Base-by-base conservation (phyloP, 2,888 invertebrate species). In the Dione vanillae region DNA sequence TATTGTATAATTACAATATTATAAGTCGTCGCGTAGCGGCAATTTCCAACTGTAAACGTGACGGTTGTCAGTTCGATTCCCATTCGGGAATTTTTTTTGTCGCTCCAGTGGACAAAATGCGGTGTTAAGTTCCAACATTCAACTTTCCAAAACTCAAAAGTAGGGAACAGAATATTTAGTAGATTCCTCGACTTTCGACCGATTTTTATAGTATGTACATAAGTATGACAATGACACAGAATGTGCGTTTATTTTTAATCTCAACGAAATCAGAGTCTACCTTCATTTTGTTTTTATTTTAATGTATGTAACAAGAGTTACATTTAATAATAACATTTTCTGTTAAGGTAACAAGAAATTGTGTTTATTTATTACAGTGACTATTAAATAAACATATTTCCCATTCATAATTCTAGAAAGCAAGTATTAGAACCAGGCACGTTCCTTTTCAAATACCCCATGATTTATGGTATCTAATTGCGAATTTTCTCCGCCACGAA, bases 1-100 rank as follows among this genome's bases (percentile, higher is more conserved):
- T 68, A 67, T 72, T 73, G 69, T 74, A 67, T 72, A 74, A 72
- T 70, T 68, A 65, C 58, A 67, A 72, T 64, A 58, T 68, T 52
- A 72, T 70, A 58, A 64, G 70, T 27, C 5, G 27, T 27, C 2
- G 27, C 27, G 27, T 5, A 27, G 27, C 27, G 27, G 27, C 27
- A 27, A 5, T 5, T 2, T 27, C 27, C 5, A 5, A 27, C 27
- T 27, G 27, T 27, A 27, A 27, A 27, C 5, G 5, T n/a, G 27
- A 27, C 5, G 27, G 27, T 2, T 27, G 2, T 27, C 2, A 27
- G 27, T 27, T 27, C 27, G 27, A 27, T 27, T 27, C 27, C 27
- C 27, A 27, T 5, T 27, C 27, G 27, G 27, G 27, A 27, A 27
- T 27, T 27, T 3, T 27, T 27, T 27, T 27, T 5, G 2, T 27